Percentiles rank a stretch among this genome's conserved stretches.
phyloP scores from a whole-genome alignment of 2,797 vertebrate species.

The Leptoclinus maculatus region DNA sequence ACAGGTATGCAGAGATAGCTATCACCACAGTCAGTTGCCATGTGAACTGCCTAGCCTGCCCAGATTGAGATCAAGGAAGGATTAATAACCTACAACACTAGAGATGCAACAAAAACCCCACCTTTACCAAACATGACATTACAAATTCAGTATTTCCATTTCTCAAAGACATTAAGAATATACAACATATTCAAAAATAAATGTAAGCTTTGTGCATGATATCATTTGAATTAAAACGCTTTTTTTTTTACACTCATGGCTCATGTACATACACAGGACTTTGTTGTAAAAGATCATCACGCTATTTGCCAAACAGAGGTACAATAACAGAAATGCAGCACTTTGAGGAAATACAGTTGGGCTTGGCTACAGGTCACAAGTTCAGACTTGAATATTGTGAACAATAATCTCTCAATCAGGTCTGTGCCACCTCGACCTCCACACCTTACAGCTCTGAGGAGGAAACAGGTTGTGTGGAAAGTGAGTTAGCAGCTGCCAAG shows the following conservation, averaged over 20 bases:
- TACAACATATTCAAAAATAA: neutral
- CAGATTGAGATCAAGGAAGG: conserved; percentile 53
- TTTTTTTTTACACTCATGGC: neutral
- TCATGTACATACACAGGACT: neutral
- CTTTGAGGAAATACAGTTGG: neutral
- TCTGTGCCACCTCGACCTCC: neutral
- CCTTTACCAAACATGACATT: neutral
- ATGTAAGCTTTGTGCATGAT: neutral
- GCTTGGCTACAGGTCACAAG: neutral
- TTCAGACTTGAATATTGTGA: neutral
- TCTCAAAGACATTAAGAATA: neutral
- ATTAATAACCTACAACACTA: neutral
- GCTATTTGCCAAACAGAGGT: neutral
- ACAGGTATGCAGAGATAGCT: conserved; percentile 20
- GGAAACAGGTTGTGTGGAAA: neutral
- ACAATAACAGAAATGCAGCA: neutral
- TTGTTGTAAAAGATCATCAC: neutral
- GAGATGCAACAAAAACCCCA: neutral
- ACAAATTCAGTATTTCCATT: neutral
- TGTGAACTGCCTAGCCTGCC: conserved; percentile 46
- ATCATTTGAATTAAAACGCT: neutral
- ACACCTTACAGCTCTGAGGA: neutral
- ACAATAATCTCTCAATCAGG: neutral
- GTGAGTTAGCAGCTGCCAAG: too few species aligned
- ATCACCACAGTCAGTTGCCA: conserved; percentile 1